These are phyloP conservation scores for Bufotes viridis DNA, from an alignment of 2,797 vertebrate species.

Conservation along the genomic window DNA sequence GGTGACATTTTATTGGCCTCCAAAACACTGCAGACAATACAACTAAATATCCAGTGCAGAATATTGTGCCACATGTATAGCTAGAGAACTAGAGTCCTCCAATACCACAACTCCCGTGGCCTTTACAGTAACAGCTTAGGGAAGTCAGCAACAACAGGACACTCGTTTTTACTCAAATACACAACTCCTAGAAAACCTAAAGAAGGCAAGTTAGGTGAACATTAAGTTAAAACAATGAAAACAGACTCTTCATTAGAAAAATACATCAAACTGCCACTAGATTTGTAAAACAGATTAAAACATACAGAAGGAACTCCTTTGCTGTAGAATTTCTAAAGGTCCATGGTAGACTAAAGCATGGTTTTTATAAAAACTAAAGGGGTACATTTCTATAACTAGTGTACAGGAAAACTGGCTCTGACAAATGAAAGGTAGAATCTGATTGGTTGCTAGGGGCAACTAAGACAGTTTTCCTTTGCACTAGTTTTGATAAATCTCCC, in stretches of 20 bases:
- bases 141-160: not conserved
- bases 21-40: not conserved
- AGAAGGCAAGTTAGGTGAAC: conserved; percentile 38
- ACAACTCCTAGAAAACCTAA: conserved; percentile 29
- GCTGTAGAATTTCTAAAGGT: not conserved
- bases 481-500: too few relatives aligned
- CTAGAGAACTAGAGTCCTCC: not conserved
- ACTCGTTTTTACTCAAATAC: not conserved
- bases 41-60: conserved; percentile 7
- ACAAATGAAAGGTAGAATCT: too few relatives aligned
- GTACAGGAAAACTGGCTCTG: too few relatives aligned
- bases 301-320: not conserved
- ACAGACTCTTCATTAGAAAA: conserved; percentile 52
- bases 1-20: not conserved
- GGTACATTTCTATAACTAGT: too few relatives aligned
- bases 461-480: too few relatives aligned
- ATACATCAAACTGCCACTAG: conserved; percentile 10
- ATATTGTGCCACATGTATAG: not conserved
- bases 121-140: not conserved
- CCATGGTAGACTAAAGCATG: not conserved
- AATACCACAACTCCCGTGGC: not conserved
- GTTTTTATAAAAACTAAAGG: not conserved
- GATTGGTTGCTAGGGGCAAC: too few relatives aligned
- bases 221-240: conserved; percentile 37
- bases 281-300: conserved; percentile 6